Conservation (phyloP, 2,113 vertebrate species). For the Irena cyanogastra region DNA sequence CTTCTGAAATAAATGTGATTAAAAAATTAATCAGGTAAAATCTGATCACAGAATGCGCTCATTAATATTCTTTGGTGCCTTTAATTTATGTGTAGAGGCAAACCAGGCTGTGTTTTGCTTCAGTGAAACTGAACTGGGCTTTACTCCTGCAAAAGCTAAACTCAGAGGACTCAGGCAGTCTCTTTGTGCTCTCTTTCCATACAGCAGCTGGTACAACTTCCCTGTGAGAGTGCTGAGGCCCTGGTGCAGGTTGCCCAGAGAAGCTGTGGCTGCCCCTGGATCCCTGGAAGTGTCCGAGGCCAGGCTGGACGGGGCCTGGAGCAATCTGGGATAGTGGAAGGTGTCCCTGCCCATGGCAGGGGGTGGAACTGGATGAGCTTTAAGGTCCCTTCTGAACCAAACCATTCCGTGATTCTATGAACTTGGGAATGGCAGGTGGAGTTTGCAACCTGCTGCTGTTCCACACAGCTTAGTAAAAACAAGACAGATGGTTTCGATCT, state of each 20-base stretch:
- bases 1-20: not conserved
- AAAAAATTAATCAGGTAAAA: not conserved
- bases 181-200: not conserved
- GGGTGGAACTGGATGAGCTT: not conserved
- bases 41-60: not conserved
- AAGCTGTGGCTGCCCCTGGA: not conserved
- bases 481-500: not conserved
- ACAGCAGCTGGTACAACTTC: not conserved
- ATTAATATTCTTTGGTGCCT: not conserved
- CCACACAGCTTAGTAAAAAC: not conserved
- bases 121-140: not conserved
- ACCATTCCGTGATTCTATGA: not conserved
- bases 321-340: accelerated
- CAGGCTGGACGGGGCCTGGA: accelerated
- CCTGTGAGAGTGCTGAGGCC: not conserved
- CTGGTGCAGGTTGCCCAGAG: not conserved
- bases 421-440: not conserved
- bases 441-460: accelerated
- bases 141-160: not conserved
- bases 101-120: not conserved
- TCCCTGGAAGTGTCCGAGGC: not conserved
- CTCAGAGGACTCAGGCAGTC: not conserved
- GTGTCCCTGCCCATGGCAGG: not conserved
- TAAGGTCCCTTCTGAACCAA: not conserved
- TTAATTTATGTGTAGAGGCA: not conserved